Evolutionary conservation across 2,797 vertebrate species (phyloP), one percentile per base, ranked within the genome.

Genomic region (Rhinichthys osculus): DNA sequence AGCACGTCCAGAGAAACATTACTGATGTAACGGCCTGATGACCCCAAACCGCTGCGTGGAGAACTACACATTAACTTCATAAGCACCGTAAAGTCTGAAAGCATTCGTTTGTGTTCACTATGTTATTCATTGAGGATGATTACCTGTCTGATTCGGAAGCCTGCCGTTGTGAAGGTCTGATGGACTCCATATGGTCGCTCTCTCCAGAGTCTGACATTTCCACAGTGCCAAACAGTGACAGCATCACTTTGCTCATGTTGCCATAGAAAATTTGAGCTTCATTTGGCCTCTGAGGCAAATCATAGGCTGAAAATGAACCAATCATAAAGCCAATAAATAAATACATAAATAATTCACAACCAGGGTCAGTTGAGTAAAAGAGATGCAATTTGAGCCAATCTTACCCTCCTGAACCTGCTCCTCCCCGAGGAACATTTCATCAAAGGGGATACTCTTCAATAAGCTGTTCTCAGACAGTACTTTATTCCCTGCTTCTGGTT

Each of bases 181-280:
- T 82, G 71, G 86, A 89, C 85, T 94, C 93, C n/a, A 30, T 54
- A 77, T 89, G 87, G 86, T 92, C 92, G 5, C 76, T 91, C 85
- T 94, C 92, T 27, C 92, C 92, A 13, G 86, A 88, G 71, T 89
- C 90, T 1, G 88, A 72, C 38, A 79, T 87, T 71, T 90, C 92
- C 2, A 88, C 73, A 81, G 92, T 94, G 77, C 97, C 97, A 59
- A 97, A 83, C 82, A 98, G 91, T 7, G 95, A 97, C 85, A 99
- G 93, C 38, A 95, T 92, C 84, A 98, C 90, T 88, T 96, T 98
- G 67, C 88, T 96, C 96, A 99, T 96, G 87, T 94, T 97, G 88
- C 95, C 94, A 87, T 96, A 98, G 94, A 99, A 99, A 81, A 97
- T 94, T 72, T 95, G 95, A 78, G 96, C 92, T 88, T 98, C 97